phyloP scores from a whole-genome alignment of 2,797 vertebrate genomes.

The Argya squamiceps region DNA sequence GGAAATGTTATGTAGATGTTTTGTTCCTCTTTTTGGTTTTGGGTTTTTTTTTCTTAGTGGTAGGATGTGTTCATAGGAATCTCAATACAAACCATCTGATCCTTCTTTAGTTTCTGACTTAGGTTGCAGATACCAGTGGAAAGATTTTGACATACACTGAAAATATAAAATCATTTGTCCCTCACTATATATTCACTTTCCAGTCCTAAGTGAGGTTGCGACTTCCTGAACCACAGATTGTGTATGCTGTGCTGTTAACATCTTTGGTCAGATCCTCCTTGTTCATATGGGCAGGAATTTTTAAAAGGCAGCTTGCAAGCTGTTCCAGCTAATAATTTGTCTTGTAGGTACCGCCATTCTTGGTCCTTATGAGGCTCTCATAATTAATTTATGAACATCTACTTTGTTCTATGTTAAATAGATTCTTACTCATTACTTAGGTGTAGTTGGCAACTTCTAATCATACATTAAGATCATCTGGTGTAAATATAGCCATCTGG shows the following conservation, averaged over 20 bases:
- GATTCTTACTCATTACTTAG: constrained; percentile 27
- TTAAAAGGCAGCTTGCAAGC: background rate
- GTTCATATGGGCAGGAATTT: background rate
- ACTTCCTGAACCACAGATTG: background rate
- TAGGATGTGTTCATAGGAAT: accelerated
- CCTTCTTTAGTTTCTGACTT: background rate
- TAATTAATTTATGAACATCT: constrained; percentile 32
- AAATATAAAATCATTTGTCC: background rate
- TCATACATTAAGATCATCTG: constrained; percentile 3
- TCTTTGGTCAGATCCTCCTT: background rate
- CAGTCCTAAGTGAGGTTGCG: background rate
- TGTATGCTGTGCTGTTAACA: background rate
- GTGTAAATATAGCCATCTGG: constrained; percentile 8
- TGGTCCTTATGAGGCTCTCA: background rate
- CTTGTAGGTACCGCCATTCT: background rate
- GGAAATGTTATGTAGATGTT: accelerated
- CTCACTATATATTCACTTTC: background rate
- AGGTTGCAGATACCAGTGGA: background rate
- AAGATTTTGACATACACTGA: background rate
- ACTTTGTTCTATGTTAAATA: constrained; percentile 8
- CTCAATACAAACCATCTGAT: background rate
- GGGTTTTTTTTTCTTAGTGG: background rate
- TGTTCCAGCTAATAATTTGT: background rate
- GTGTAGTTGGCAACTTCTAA: background rate
- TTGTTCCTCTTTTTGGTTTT: accelerated